A percentile compares a stretch with the other conserved stretches of the same genome.
Conservation (phyloP, 1,140 invertebrate genomes). For the Drosophila albomicans region DNA sequence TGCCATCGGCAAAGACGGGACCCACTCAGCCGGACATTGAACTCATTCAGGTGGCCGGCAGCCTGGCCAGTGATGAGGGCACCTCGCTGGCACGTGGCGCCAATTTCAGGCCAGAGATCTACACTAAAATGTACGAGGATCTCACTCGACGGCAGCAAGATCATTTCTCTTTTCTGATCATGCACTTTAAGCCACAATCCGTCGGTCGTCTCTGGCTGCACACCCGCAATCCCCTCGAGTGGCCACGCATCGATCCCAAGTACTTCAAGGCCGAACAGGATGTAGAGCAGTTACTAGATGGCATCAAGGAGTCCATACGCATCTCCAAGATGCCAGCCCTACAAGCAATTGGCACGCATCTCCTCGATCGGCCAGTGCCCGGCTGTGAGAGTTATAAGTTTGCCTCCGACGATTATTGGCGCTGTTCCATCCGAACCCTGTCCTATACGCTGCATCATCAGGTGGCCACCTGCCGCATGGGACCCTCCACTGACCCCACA, state of each 20-base stretch:
- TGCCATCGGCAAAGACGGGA: slow-evolving; percentile 86
- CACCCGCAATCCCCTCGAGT: slow-evolving; percentile 90
- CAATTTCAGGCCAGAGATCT: slow-evolving; percentile 87
- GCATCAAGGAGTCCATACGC: slow-evolving; percentile 88
- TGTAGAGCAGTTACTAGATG: slow-evolving; percentile 88
- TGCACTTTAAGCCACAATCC: slow-evolving; percentile 91
- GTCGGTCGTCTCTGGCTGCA: slow-evolving; percentile 89
- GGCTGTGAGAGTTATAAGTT: slow-evolving; percentile 87
- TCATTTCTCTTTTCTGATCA: slow-evolving; percentile 89
- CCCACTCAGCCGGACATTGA: slow-evolving; percentile 88
- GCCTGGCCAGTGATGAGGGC: slow-evolving; percentile 88
- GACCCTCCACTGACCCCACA: slow-evolving; percentile 87
- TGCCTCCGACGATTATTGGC: slow-evolving; percentile 90
- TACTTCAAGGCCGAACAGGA: slow-evolving; percentile 89
- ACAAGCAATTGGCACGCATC: slow-evolving; percentile 82
- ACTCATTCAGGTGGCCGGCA: slow-evolving; percentile 86
- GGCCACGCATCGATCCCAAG: slow-evolving; percentile 91
- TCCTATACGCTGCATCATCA: slow-evolving; percentile 90
- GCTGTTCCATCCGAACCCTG: slow-evolving; percentile 88
- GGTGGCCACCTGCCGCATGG: slow-evolving; percentile 92
- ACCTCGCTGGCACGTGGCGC: slow-evolving; percentile 86
- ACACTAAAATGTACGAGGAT: slow-evolving; percentile 86
- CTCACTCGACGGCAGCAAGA: slow-evolving; percentile 86
- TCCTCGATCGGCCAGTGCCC: slow-evolving; percentile 87
- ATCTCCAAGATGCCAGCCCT: slow-evolving; percentile 88